A percentile compares a stretch with the other conserved stretches of the same genome.
Evolutionary conservation across 1,140 invertebrate genomes (phyloP).

Genomic region (Bactericera cockerelli): DNA sequence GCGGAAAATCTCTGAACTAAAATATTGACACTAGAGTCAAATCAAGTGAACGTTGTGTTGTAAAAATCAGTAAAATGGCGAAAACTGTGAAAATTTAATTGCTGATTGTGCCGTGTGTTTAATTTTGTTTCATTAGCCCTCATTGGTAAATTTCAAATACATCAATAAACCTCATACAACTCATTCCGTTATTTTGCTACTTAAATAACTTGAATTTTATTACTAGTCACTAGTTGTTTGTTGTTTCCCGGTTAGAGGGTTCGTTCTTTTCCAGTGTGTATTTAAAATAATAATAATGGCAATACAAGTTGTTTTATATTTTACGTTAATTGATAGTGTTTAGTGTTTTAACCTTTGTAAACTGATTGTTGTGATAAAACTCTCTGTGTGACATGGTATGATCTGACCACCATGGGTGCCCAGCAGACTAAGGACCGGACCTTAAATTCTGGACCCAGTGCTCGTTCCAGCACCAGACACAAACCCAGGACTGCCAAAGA

Average conservation of each 20-base stretch:
- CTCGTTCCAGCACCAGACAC: constrained; percentile 42
- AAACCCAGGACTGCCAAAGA: constrained; percentile 56
- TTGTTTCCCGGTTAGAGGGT: background rate
- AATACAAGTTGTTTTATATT: background rate
- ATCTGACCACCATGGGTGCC: constrained; percentile 50
- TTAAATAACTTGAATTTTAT: too few species aligned
- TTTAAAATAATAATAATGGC: background rate
- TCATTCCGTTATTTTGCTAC: too few species aligned
- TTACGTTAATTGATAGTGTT: background rate
- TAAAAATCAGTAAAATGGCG: too few species aligned
- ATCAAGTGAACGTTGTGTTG: too few species aligned
- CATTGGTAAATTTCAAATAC: too few species aligned
- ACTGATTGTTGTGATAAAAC: too few species aligned
- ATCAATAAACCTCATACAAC: too few species aligned
- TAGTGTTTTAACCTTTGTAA: background rate
- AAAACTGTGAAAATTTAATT: too few species aligned
- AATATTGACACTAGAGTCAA: background rate
- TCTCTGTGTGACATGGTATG: constrained; percentile 11
- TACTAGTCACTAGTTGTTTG: too few species aligned
- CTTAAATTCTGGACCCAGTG: constrained; percentile 37
- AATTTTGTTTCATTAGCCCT: too few species aligned
- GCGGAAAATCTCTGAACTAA: constrained; percentile 1
- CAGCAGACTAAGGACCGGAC: constrained; percentile 70
- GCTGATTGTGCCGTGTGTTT: too few species aligned
- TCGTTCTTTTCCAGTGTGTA: background rate